Base-by-base conservation (phyloP, 2,113 vertebrate species). In the Cheilinus undulatus region DNA sequence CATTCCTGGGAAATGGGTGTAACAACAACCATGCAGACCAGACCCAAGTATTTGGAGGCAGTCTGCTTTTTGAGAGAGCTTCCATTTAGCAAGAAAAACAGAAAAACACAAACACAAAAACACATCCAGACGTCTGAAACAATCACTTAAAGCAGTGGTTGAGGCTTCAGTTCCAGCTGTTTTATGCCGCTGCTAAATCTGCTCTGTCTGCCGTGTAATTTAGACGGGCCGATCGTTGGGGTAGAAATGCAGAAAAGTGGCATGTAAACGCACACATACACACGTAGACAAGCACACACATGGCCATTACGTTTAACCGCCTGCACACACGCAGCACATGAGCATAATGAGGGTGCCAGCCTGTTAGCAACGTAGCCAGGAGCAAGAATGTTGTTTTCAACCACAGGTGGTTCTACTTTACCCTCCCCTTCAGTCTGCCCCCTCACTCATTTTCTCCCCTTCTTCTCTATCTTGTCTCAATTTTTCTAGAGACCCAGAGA, bases 341-440 rank as follows among this genome's bases (percentile, higher is more conserved):
- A 58, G 63, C 30, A 8, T 78, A 76, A 80, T 86, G 69, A 89
- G 65, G 53, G 69, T 78, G 71, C 40, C 67, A 54, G 66, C 52
- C 60, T n/a, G 69, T 68, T 61, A 69, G 65, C 46, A 36, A 69
- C 65, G 60, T 59, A 66, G 53, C 58, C 62, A 60, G 3, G 58
- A n/a, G 1, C 46, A 85, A 76, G 76, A 89, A 88, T 86, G 82
- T 86, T 88, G 86, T 89, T 89, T 90, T 84, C 26, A 69, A 64
- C 76, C 76, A 56, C 88, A 82, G 76, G 84, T 80, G 76, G 82
- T 89, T 91, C 0, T 82, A 76, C 73, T 91, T 86, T 79, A 62
- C 45, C 65, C n/a, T 24, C 54, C 42, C n/a, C 11, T n/a, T 0
- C 38, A 4, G 17, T 13, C 54, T 5, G 1, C 38, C 40, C 4